Conservation (phyloP, 64 coral and sea anemone genomes). For the Pocillopora verrucosa region DNA sequence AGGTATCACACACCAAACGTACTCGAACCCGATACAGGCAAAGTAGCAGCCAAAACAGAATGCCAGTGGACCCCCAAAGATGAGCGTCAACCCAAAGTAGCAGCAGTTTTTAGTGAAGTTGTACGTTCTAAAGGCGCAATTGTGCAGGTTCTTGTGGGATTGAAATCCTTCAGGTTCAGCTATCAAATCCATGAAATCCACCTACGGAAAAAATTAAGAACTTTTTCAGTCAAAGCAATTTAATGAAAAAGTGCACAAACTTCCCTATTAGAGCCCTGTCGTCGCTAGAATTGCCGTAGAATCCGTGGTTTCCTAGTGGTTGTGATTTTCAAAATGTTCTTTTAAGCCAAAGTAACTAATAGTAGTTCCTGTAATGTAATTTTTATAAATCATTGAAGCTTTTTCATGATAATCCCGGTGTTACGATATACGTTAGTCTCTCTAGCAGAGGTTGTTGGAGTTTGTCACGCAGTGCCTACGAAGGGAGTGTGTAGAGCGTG, state of each 20-base stretch:
- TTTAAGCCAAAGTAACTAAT: too few relatives aligned
- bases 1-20: constrained; percentile 39
- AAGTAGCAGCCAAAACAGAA: constrained; percentile 45
- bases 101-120: constrained; percentile 33
- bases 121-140: constrained; percentile 27
- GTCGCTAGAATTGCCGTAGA: not conserved
- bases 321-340: too few relatives aligned
- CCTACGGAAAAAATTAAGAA: not conserved
- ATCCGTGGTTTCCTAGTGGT: too few relatives aligned
- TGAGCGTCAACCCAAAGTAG: constrained; percentile 9
- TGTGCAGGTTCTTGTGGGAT: not conserved
- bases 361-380: too few relatives aligned
- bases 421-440: too few relatives aligned
- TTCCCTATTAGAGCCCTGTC: too few relatives aligned
- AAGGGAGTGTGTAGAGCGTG: too few relatives aligned
- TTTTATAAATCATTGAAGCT: too few relatives aligned
- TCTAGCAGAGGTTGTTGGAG: too few relatives aligned
- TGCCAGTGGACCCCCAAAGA: constrained; percentile 48
- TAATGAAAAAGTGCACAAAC: not conserved
- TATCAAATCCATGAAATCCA: constrained; percentile 34
- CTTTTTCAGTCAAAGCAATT: not conserved
- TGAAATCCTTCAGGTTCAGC: constrained; percentile 25
- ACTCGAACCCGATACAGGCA: constrained; percentile 43
- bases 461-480: too few relatives aligned
- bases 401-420: too few relatives aligned